Base-by-base conservation (phyloP, 2,113 vertebrate genomes). In the Arothron firmamentum region DNA sequence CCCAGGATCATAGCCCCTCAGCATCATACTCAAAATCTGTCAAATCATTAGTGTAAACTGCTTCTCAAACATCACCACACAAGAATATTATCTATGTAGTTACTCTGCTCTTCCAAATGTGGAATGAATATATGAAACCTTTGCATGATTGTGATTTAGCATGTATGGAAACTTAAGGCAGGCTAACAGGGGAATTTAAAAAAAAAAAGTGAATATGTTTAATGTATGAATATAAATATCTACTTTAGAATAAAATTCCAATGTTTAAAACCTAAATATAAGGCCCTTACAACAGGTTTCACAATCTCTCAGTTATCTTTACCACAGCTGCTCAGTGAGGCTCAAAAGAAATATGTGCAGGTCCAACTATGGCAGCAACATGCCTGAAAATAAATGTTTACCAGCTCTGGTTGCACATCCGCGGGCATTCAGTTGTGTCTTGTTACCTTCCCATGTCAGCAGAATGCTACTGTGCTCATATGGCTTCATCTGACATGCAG, bases 351-450 rank as follows among this genome's bases (percentile, higher is more conserved):
- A 67, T 68, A 52, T 72, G 66, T 64, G 62, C 78, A 48, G 60
- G 62, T 59, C 53, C 66, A 67, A 72, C 60, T 77, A 54, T 72
- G 62, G 78, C 75, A 86, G 63, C 43, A 69, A 31, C 58, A 53
- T 70, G 83, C 77, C 56, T 62, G 67, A 70, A 79, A 82, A 88
- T 75, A 85, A 87, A 88, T 85, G 83, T 86, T 90, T 90, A 85
- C 80, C 72, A 86, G 81, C 78, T 80, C 75, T 56, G 49, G 79
- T 88, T 87, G 78, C 84, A 79, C 65, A 68, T 84, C 72, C 67
- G 69, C 57, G 62, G 75, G 61, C 81, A 77, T 78, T 62, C 71
- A 56, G 66, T 70, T 19, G 64, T 67, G 80, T 90, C 79, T 46
- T 0, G 17, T 91, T 88, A 79, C 85, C 72, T 74, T 83, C 70